These are phyloP conservation scores for Boloria euphrosyne DNA, from an alignment of 2,888 invertebrate species.

Conservation along the genomic window DNA sequence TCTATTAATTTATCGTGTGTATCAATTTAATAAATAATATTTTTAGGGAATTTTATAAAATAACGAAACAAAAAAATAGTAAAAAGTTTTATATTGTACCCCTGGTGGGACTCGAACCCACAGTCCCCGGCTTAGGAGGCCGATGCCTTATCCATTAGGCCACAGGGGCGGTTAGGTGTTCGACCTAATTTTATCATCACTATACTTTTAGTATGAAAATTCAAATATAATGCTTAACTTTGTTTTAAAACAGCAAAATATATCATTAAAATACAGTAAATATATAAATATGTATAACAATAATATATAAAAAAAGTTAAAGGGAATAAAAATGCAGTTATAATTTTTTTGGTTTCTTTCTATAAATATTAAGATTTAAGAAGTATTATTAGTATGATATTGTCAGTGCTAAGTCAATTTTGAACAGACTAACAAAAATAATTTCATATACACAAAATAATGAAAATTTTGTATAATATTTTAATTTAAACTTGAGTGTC, in stretches of 20 bases:
- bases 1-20: too few relatives aligned
- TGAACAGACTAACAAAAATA: too few relatives aligned
- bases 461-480: slow-evolving; percentile 1
- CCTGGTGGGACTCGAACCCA: slow-evolving; percentile 86
- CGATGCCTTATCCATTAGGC: slow-evolving; percentile 90
- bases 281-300: too few relatives aligned
- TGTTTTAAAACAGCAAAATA: too few relatives aligned
- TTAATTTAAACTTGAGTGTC: slow-evolving; percentile 6
- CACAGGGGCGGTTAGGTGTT: slow-evolving; percentile 82
- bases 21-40: neutral
- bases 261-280: too few relatives aligned
- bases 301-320: too few relatives aligned
- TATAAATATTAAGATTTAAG: too few relatives aligned
- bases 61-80: neutral
- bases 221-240: too few relatives aligned
- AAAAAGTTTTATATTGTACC: slow-evolving; percentile 80
- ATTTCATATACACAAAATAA: neutral
- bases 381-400: too few relatives aligned
- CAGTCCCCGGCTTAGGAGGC: slow-evolving; percentile 90
- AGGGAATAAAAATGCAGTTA: too few relatives aligned
- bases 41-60: neutral
- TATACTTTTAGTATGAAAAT: neutral
- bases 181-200: neutral
- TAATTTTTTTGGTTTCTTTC: too few relatives aligned
- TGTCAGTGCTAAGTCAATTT: too few relatives aligned